Conservation (phyloP, 2,888 invertebrate genomes). For the Andricus curvator region DNA sequence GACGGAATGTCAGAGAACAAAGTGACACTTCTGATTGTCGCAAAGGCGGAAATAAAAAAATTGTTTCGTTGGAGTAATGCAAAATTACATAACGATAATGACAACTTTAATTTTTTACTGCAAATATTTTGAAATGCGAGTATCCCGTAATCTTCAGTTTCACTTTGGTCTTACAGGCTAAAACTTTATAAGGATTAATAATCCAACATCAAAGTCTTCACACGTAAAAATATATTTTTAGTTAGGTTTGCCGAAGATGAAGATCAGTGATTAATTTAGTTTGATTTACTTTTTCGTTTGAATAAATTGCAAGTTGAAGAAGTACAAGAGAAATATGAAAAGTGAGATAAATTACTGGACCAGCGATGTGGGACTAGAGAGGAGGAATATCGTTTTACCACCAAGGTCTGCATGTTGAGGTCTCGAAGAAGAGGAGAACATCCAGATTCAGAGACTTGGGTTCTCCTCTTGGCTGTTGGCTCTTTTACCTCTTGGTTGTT, state of each 20-base stretch:
- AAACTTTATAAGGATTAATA: not conserved
- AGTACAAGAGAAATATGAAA: not conserved
- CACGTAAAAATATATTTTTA: not conserved
- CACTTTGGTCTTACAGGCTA: not conserved
- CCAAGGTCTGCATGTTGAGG: conserved; percentile 18
- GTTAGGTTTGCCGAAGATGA: too few relatives aligned
- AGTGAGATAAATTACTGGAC: conserved; percentile 27
- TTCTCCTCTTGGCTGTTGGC: not conserved
- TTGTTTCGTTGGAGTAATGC: conserved; percentile 3
- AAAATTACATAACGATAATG: not conserved
- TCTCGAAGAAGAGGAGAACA: conserved; percentile 30
- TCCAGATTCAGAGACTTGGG: conserved; percentile 31
- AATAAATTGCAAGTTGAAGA: conserved; percentile 1
- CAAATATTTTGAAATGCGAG: not conserved
- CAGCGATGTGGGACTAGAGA: not conserved
- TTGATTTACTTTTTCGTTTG: not conserved
- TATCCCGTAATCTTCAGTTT: not conserved
- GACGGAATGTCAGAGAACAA: conserved; percentile 35
- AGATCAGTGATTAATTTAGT: not conserved
- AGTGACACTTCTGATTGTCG: conserved; percentile 31
- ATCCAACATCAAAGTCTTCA: not conserved
- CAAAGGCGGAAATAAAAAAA: conserved; percentile 29
- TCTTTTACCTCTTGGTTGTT: conserved; percentile 11
- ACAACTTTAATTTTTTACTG: not conserved
- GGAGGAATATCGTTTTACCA: conserved; percentile 17